Evolutionary conservation across 2,797 vertebrate genomes (phyloP), one percentile per base, ranked within the genome.

Genomic region (Gephyroberyx darwinii): DNA sequence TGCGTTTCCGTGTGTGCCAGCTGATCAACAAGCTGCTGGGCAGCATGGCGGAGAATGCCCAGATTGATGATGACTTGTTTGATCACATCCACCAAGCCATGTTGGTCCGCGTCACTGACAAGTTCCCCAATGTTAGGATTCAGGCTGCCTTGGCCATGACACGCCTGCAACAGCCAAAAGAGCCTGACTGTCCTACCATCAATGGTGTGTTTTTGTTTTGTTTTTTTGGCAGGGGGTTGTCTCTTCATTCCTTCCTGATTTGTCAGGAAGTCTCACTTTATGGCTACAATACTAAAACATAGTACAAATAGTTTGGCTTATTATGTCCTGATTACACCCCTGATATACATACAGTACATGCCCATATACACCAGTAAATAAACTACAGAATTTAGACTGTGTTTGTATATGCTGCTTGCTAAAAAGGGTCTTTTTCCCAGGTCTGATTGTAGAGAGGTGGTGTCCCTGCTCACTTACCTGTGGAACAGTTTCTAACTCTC

Each of bases 11-110:
- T 61, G 94, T 86, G 0, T 99, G 97, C 82, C 98, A 98, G 81
- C 94, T 99, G 66, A 92, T 98, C 87, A 98, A 96, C 88, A 98
- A 96, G 84, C 84, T 99, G 84, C 93, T 99, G 89, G 95, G 96
- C 75, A 96, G 90, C 70, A 94, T 99, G 94, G 95, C 96, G 19
- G 98, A 98, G 89, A 95, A 98, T 65, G 97, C 97, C 30, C 96
- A 96, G 91, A 96, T 99, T 48, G 96, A 98, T 20, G 97, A 97
- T 48, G 96, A 96, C 58, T 91, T 99, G 55, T 99, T 97, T 86
- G 96, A 98, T 84, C 90, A 87, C 78, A 98, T 99, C 82, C 97
- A 98, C 67, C 94, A 95, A 84, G 94, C 95, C 72, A 98, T 99
- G 97, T 88, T 98, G 75, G 80, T 95, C 60, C 95, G 98, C 57